A percentile compares a stretch with the other conserved stretches of the same genome.
phyloP scores from a whole-genome alignment of 2,797 vertebrate genomes.

The Hafferia zeledoni region DNA sequence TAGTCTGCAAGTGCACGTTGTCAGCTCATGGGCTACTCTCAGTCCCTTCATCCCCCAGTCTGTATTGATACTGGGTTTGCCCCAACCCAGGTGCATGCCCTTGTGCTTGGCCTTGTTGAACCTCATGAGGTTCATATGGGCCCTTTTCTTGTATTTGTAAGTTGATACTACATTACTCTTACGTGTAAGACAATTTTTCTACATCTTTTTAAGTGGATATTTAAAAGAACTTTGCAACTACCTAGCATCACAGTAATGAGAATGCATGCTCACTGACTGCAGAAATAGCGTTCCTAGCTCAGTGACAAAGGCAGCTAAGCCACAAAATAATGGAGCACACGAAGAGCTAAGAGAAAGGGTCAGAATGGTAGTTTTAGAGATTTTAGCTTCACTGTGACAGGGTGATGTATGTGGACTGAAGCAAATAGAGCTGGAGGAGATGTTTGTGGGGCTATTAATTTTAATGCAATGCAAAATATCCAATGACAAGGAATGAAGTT shows the following conservation, averaged over 20 bases:
- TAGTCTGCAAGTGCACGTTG: neutral
- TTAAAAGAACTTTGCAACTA: neutral
- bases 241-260: neutral
- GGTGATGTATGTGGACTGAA: neutral
- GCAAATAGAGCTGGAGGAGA: neutral
- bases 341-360: neutral
- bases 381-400: neutral
- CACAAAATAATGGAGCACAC: neutral
- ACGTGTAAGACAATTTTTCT: neutral
- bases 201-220: neutral
- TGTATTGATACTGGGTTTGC: neutral
- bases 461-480: slow-evolving; percentile 6
- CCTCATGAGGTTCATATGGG: neutral
- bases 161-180: neutral
- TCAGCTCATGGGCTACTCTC: neutral
- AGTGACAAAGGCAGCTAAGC: neutral
- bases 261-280: neutral
- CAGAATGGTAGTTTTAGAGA: neutral
- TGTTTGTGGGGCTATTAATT: slow-evolving; percentile 5
- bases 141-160: neutral
- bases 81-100: neutral
- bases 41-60: neutral
- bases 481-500: neutral
- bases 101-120: neutral
- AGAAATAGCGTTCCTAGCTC: neutral